phyloP scores from a whole-genome alignment of 2,797 vertebrate genomes.

The Naso thynnoides region DNA sequence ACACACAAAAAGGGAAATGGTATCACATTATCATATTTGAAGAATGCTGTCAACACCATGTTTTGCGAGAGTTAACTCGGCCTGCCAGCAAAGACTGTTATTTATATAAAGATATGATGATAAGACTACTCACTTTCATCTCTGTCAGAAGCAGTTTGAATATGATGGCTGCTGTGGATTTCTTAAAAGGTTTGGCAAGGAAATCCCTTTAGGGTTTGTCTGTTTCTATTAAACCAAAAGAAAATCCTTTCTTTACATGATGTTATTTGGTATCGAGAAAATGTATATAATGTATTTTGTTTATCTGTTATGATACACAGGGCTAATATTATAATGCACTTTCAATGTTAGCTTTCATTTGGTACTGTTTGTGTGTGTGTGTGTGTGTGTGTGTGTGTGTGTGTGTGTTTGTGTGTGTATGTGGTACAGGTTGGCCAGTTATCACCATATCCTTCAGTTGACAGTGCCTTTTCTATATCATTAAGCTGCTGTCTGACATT shows the following conservation, averaged over 20 bases:
- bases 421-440: slow-evolving; percentile 69
- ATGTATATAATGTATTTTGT: slow-evolving; percentile 70
- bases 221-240: slow-evolving; percentile 57
- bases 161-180: slow-evolving; percentile 48
- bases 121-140: slow-evolving; percentile 79
- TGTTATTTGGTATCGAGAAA: slow-evolving; percentile 64
- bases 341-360: slow-evolving; percentile 76
- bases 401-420: background rate
- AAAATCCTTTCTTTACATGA: slow-evolving; percentile 51
- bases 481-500: slow-evolving; percentile 48
- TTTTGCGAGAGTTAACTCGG: slow-evolving; percentile 53
- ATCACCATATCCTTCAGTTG: slow-evolving; percentile 43
- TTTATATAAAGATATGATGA: slow-evolving; percentile 81
- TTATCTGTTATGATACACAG: slow-evolving; percentile 78
- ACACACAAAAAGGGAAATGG: slow-evolving; percentile 59
- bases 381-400: slow-evolving; percentile 15
- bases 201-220: slow-evolving; percentile 16
- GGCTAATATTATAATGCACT: slow-evolving; percentile 83
- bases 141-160: slow-evolving; percentile 85
- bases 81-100: slow-evolving; percentile 70
- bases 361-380: slow-evolving; percentile 39
- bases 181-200: slow-evolving; percentile 34
- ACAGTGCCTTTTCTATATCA: slow-evolving; percentile 45
- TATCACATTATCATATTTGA: slow-evolving; percentile 42
- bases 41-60: slow-evolving; percentile 51